Evolutionary conservation across 2,888 invertebrate species (phyloP).

Genomic region (Cephonodes hylas): DNA sequence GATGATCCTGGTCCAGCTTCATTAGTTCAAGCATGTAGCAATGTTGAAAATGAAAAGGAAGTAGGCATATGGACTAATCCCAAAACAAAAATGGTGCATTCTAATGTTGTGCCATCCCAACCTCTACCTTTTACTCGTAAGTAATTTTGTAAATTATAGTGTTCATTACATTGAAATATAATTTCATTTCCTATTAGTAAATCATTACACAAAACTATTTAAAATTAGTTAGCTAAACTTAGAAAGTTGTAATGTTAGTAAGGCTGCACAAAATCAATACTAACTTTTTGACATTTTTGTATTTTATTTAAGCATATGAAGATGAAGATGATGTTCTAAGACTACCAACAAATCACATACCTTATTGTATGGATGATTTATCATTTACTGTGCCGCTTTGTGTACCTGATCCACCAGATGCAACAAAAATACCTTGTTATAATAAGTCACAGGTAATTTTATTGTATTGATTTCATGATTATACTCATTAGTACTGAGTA

Average conservation of each 20-base stretch:
- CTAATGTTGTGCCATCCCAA: slow-evolving; percentile 70
- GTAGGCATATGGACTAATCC: slow-evolving; percentile 77
- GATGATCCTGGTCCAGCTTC: slow-evolving; percentile 71
- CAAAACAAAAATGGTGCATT: slow-evolving; percentile 75
- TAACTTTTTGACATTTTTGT: neutral
- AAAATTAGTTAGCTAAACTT: too few relatives aligned
- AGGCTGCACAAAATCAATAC: neutral
- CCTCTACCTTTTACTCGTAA: slow-evolving; percentile 72
- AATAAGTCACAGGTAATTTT: slow-evolving; percentile 81
- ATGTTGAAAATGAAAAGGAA: slow-evolving; percentile 74
- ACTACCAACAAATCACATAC: slow-evolving; percentile 66
- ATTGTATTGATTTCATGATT: neutral
- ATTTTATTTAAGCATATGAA: slow-evolving; percentile 79
- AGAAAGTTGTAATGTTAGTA: too few relatives aligned
- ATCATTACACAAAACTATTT: too few relatives aligned
- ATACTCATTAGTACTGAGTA: neutral
- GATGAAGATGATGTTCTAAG: slow-evolving; percentile 76
- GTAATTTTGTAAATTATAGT: slow-evolving; percentile 32
- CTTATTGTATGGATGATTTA: slow-evolving; percentile 78
- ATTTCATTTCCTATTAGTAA: neutral
- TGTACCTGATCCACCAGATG: slow-evolving; percentile 83
- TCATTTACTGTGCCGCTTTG: slow-evolving; percentile 79
- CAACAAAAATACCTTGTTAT: slow-evolving; percentile 84
- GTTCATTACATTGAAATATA: neutral
- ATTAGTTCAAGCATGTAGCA: slow-evolving; percentile 64